These are phyloP conservation scores for Neostethus bicornis DNA, from an alignment of 2,797 vertebrate species.

Conservation along the genomic window DNA sequence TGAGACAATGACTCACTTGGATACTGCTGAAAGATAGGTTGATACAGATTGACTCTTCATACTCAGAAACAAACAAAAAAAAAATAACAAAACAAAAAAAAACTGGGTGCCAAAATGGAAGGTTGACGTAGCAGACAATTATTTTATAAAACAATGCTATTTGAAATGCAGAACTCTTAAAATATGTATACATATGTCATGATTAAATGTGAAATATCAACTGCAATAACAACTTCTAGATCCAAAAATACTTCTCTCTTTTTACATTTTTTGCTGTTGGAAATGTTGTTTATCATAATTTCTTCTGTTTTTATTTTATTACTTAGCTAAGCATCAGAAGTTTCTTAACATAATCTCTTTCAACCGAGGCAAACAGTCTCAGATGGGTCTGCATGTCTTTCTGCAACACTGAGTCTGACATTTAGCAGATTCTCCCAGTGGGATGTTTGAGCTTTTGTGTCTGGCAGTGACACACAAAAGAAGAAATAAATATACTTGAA, in stretches of 20 bases:
- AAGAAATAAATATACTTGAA: conserved; percentile 34
- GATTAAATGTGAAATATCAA: not conserved
- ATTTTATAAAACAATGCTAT: not conserved
- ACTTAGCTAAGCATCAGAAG: conserved; percentile 14
- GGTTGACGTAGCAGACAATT: conserved; percentile 33
- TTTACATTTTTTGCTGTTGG: not conserved
- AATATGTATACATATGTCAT: not conserved
- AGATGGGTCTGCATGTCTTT: conserved; percentile 17
- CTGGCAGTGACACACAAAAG: conserved; percentile 23
- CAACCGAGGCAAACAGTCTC: conserved; percentile 17
- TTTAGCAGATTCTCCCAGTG: conserved; percentile 59
- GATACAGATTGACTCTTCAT: conserved; percentile 54
- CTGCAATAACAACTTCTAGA: not conserved
- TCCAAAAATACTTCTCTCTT: not conserved
- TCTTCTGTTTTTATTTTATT: conserved; percentile 14
- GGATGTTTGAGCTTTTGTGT: conserved; percentile 35
- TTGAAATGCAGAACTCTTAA: not conserved
- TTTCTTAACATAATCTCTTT: conserved; percentile 19
- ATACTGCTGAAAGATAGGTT: conserved; percentile 46
- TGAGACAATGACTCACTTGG: conserved; percentile 66
- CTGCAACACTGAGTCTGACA: conserved; percentile 49
- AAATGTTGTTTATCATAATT: not conserved
- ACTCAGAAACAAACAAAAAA: conserved; percentile 43
- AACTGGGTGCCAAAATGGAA: conserved; percentile 42
- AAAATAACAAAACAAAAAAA: no score